These are phyloP conservation scores for Thamnophis sirtalis DNA, from an alignment of 2,113 vertebrate species.

Conservation along the genomic window DNA sequence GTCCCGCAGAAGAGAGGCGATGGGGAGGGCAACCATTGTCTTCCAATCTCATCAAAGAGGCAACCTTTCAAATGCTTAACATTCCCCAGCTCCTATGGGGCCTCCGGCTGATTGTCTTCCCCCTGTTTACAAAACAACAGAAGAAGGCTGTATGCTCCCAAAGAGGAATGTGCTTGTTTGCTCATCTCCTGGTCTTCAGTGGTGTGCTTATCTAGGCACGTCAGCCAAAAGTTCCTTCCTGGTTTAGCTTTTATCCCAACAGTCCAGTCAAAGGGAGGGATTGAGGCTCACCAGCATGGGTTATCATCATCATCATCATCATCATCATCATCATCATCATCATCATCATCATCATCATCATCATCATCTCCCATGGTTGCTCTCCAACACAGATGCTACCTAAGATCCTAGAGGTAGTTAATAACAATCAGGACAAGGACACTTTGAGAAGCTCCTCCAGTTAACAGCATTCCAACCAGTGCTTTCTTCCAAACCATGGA, in stretches of 20 bases:
- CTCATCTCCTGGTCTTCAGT: neutral
- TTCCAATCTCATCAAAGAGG: neutral
- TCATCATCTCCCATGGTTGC: neutral
- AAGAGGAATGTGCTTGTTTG: neutral
- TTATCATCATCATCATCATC: neutral
- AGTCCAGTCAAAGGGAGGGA: neutral
- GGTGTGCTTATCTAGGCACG: neutral
- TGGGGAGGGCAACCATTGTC: neutral
- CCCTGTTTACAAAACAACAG: constrained; percentile 3
- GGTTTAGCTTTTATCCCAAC: neutral
- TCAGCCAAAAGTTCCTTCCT: neutral
- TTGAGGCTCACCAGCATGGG: neutral
- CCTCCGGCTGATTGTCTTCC: neutral
- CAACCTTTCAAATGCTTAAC: neutral
- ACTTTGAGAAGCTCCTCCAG: neutral
- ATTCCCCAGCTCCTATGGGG: neutral
- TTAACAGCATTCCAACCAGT: neutral
- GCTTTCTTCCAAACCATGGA: neutral
- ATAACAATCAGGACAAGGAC: neutral
- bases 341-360: neutral
- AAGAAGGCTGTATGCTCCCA: neutral
- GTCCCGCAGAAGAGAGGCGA: neutral
- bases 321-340: neutral
- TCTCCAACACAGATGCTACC: neutral
- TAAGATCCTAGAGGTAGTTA: neutral